Evolutionary conservation across 2,797 vertebrate genomes (phyloP).

Genomic region (Lacerta agilis): DNA sequence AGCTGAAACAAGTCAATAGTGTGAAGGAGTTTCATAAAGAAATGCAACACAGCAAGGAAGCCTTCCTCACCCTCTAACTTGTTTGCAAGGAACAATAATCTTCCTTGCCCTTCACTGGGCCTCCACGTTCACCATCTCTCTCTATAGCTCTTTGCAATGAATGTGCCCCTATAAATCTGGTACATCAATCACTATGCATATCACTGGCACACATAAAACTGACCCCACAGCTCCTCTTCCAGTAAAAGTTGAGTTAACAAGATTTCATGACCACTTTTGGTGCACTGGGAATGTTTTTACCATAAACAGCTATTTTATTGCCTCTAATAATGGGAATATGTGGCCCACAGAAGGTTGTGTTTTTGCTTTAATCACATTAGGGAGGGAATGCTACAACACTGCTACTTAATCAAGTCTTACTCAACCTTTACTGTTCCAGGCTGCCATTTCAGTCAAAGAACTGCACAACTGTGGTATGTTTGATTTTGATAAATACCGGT

Average conservation of each 20-base stretch:
- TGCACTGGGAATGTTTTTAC: neutral
- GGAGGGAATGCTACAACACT: neutral
- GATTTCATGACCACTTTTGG: neutral
- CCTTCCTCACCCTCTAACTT: neutral
- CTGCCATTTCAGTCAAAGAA: slow-evolving; percentile 10
- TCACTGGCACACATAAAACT: neutral
- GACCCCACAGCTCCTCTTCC: slow-evolving; percentile 14
- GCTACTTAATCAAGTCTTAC: neutral
- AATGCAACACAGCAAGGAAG: neutral
- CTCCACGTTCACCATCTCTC: neutral
- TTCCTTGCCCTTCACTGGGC: neutral
- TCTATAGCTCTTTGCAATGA: neutral
- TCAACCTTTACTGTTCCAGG: slow-evolving; percentile 5
- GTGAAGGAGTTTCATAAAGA: neutral
- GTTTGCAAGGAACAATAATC: neutral
- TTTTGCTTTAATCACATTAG: slow-evolving; percentile 13
- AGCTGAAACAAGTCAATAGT: neutral
- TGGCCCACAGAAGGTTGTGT: slow-evolving; percentile 25
- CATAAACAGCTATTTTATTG: neutral
- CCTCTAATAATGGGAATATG: slow-evolving; percentile 8
- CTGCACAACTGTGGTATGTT: neutral
- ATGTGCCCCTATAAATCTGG: neutral
- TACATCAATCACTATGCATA: neutral
- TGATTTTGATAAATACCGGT: neutral
- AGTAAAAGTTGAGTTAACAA: neutral